These are phyloP conservation scores for Megaceryle alcyon DNA, from an alignment of 2,797 vertebrate species.

Conservation along the genomic window DNA sequence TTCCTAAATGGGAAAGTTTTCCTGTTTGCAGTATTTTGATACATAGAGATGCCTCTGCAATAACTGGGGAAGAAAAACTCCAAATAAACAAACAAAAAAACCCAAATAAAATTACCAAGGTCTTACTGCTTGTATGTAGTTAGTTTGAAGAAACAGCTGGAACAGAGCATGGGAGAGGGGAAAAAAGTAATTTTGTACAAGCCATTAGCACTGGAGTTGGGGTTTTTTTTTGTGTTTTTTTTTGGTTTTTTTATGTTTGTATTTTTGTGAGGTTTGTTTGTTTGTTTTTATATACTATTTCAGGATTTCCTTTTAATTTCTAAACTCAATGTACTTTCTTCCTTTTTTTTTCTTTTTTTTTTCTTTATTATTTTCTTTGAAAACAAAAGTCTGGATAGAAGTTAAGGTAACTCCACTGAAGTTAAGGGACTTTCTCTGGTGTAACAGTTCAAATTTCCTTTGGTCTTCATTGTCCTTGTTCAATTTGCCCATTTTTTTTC, in stretches of 20 bases:
- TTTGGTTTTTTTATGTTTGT: too few species aligned
- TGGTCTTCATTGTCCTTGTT: background rate
- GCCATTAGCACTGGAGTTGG: background rate
- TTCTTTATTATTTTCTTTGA: background rate
- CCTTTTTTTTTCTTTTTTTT: background rate
- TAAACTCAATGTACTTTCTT: background rate
- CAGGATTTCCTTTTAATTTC: conserved; percentile 1
- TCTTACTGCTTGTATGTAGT: background rate
- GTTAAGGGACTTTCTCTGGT: background rate
- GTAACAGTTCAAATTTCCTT: background rate
- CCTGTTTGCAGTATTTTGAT: background rate
- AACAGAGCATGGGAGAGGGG: background rate
- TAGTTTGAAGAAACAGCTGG: background rate
- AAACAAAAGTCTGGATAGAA: background rate
- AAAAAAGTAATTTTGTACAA: background rate
- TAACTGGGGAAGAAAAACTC: background rate
- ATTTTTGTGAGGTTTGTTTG: too few species aligned
- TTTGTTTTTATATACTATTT: background rate
- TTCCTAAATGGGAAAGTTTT: background rate
- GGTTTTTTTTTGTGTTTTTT: too few species aligned
- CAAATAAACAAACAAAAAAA: too few species aligned
- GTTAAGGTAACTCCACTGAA: background rate
- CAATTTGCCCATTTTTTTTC: background rate
- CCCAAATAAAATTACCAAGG: background rate
- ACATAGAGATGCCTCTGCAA: background rate